Conservation (phyloP, 2,888 invertebrate genomes). For the Coelogynopora nodosa region DNA sequence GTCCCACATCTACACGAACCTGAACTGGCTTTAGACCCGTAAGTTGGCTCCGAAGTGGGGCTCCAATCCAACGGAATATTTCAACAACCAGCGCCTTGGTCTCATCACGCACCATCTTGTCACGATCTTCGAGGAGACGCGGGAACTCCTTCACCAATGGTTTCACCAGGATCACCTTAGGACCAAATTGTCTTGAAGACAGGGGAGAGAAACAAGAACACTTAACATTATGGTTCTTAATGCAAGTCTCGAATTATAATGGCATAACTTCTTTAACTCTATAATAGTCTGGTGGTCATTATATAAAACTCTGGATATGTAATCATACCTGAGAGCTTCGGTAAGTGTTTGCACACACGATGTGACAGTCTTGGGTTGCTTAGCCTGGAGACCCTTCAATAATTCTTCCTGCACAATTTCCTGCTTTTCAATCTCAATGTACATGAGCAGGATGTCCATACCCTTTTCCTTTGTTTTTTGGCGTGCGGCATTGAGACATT, state of each 20-base stretch:
- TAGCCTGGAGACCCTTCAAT: slow-evolving; percentile 85
- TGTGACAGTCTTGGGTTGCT: slow-evolving; percentile 88
- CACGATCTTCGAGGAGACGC: slow-evolving; percentile 79
- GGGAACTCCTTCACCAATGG: slow-evolving; percentile 79
- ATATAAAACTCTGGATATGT: background rate
- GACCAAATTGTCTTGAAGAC: slow-evolving; percentile 81
- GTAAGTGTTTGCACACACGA: slow-evolving; percentile 76
- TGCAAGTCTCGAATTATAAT: background rate
- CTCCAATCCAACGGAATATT: slow-evolving; percentile 70
- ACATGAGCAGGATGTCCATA: slow-evolving; percentile 82
- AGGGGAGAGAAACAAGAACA: slow-evolving; percentile 48
- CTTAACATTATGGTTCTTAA: background rate
- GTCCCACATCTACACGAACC: slow-evolving; percentile 54
- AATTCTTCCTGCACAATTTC: slow-evolving; percentile 77
- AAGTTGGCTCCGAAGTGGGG: slow-evolving; percentile 77
- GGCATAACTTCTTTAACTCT: background rate
- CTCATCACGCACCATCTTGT: slow-evolving; percentile 83
- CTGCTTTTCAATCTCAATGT: slow-evolving; percentile 89
- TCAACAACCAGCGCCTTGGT: slow-evolving; percentile 84
- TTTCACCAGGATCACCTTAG: slow-evolving; percentile 82
- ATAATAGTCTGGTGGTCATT: background rate
- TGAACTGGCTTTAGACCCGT: slow-evolving; percentile 81
- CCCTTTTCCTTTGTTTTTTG: slow-evolving; percentile 85
- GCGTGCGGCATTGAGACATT: slow-evolving; percentile 86
- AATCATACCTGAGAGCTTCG: slow-evolving; percentile 69